Conservation (phyloP, 2,888 invertebrate genomes). For the Sceliomorpha sp. region DNA sequence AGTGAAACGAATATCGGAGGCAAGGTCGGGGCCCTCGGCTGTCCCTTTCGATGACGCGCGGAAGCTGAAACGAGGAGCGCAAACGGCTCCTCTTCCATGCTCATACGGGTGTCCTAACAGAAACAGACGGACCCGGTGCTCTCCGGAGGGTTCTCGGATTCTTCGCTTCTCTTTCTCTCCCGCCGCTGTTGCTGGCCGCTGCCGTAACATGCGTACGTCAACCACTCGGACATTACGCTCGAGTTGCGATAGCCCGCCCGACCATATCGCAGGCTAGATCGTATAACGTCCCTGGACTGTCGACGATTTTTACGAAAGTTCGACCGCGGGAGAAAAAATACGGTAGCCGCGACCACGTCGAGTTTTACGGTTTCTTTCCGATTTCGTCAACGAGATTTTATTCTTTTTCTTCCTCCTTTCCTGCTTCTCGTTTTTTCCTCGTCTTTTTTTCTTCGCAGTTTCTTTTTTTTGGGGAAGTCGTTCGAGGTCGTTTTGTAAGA, state of each 20-base stretch:
- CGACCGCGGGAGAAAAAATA: constrained; percentile 79
- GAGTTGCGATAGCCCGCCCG: constrained; percentile 71
- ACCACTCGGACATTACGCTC: constrained; percentile 72
- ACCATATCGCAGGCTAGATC: constrained; percentile 74
- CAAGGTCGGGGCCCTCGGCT: constrained; percentile 31
- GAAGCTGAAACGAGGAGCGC: constrained; percentile 25
- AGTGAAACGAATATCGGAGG: constrained; percentile 22
- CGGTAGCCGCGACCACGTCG: constrained; percentile 77
- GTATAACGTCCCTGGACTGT: constrained; percentile 67
- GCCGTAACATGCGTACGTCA: constrained; percentile 43
- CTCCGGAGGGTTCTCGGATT: constrained; percentile 25
- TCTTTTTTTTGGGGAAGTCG: too few relatives aligned
- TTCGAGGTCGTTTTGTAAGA: too few relatives aligned
- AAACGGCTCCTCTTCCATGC: constrained; percentile 50
- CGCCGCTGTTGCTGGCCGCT: constrained; percentile 45
- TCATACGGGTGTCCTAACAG: constrained; percentile 57
- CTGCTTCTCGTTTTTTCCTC: too few relatives aligned
- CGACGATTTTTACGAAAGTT: constrained; percentile 65
- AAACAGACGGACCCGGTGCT: constrained; percentile 61
- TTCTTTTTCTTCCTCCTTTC: too few relatives aligned
- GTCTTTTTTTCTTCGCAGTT: too few relatives aligned
- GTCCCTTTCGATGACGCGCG: constrained; percentile 30
- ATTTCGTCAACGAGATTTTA: too few relatives aligned
- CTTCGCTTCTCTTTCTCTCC: constrained; percentile 53
- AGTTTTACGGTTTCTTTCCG: too few relatives aligned